A percentile compares a stretch with the other conserved stretches of the same genome.
Conservation (phyloP, 2,888 invertebrate genomes). For the Melanophora roralis region DNA sequence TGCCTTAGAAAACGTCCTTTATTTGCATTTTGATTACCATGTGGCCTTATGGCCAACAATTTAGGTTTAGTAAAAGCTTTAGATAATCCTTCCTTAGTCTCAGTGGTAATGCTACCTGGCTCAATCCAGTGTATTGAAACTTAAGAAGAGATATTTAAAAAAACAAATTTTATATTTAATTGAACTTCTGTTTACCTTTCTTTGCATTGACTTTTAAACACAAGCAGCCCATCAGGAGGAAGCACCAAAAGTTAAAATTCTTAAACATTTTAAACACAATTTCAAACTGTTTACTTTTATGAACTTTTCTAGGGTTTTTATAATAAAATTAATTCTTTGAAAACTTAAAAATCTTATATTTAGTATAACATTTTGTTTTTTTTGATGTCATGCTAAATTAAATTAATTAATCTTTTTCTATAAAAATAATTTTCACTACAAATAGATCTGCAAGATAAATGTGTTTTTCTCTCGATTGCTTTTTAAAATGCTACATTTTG, state of each 20-base stretch:
- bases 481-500: background rate
- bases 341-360: background rate
- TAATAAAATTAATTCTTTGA: background rate
- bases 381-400: background rate
- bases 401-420: constrained; percentile 17
- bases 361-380: background rate
- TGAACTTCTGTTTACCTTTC: background rate
- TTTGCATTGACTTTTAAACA: background rate
- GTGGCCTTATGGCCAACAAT: background rate
- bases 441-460: background rate
- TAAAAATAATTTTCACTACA: background rate
- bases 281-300: background rate
- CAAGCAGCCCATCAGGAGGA: background rate
- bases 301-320: background rate
- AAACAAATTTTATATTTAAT: background rate
- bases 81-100: background rate
- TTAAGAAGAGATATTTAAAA: background rate
- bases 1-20: constrained; percentile 45
- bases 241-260: background rate
- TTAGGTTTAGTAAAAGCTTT: background rate
- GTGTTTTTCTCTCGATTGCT: background rate
- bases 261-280: background rate
- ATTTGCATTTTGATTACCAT: background rate
- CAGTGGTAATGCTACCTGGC: background rate
- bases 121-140: background rate